Evolutionary conservation across 1,140 invertebrate species (phyloP).

Genomic region (Drosophila nigrodunni): DNA sequence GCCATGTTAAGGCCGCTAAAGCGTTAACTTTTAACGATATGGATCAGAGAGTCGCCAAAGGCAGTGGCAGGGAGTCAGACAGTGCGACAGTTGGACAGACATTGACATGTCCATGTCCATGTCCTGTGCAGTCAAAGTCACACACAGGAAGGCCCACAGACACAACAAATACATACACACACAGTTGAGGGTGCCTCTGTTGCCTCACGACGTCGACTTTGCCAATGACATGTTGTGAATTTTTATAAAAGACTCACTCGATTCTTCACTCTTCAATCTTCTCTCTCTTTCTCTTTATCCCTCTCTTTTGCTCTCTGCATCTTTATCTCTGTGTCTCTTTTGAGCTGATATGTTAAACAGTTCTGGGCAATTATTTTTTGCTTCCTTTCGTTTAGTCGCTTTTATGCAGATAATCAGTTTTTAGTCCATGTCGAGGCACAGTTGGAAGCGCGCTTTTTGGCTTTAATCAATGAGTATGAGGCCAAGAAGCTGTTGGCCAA

Average conservation of each 20-base stretch:
- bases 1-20: conserved; percentile 81
- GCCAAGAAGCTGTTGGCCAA: conserved; percentile 36
- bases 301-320: conserved; percentile 11
- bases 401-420: conserved; percentile 81
- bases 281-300: neutral
- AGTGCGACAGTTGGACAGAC: conserved; percentile 43
- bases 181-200: conserved; percentile 61
- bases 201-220: conserved; percentile 52
- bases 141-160: conserved; percentile 53
- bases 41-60: conserved; percentile 59
- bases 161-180: conserved; percentile 20
- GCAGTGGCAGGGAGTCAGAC: conserved; percentile 19
- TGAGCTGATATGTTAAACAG: conserved; percentile 78
- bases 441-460: conserved; percentile 53
- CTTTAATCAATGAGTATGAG: conserved; percentile 76
- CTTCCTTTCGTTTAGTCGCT: conserved; percentile 65
- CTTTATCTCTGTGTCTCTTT: conserved; percentile 16
- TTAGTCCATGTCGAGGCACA: conserved; percentile 73
- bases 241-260: conserved; percentile 82
- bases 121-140: conserved; percentile 69
- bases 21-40: conserved; percentile 81
- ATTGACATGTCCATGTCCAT: conserved; percentile 78
- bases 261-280: neutral
- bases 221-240: conserved; percentile 81
- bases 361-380: conserved; percentile 80